Conservation (phyloP, 2,797 vertebrate genomes). For the Acanthis flammea region DNA sequence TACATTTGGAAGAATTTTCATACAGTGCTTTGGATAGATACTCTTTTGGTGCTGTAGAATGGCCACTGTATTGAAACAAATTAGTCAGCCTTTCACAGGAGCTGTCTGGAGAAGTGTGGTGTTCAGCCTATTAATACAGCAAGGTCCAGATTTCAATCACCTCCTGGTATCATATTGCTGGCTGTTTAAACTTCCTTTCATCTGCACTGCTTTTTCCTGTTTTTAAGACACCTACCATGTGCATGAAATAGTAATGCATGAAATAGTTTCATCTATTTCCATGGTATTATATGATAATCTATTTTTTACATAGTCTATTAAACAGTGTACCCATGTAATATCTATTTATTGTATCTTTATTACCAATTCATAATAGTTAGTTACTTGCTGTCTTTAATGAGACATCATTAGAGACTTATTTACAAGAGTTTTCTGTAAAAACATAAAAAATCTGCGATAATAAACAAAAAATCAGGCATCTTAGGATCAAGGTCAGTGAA, state of each 20-base stretch:
- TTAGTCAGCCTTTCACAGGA: constrained; percentile 42
- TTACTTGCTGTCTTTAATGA: neutral
- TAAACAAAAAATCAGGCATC: neutral
- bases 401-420: neutral
- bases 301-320: neutral
- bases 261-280: neutral
- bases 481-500: neutral
- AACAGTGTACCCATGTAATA: neutral
- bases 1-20: constrained; percentile 65
- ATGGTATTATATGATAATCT: neutral
- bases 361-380: neutral
- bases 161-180: neutral
- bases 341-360: neutral
- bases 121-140: neutral
- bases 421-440: neutral
- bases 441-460: neutral
- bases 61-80: constrained; percentile 45
- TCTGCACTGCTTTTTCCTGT: neutral
- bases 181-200: neutral
- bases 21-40: neutral
- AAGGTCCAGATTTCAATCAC: neutral
- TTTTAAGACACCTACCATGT: neutral
- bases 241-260: neutral
- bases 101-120: neutral
- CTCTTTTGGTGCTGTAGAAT: constrained; percentile 42